These are phyloP conservation scores for Neosilurus hyrtlii DNA, from an alignment of 2,797 vertebrate genomes.

Conservation along the genomic window DNA sequence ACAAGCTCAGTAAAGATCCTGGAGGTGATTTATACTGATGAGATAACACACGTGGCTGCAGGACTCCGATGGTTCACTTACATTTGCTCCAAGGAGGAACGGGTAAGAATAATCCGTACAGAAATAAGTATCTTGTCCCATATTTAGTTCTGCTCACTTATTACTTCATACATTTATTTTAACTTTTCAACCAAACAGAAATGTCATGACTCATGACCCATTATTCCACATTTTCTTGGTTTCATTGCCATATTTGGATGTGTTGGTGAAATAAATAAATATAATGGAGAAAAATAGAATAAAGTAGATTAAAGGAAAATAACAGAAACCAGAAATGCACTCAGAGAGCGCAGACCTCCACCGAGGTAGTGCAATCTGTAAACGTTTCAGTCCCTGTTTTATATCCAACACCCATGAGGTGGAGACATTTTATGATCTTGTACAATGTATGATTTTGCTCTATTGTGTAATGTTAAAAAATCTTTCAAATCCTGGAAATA, in stretches of 20 bases:
- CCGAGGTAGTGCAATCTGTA: too few species aligned
- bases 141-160: background rate
- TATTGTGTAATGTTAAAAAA: too few species aligned
- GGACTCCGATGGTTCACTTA: slow-evolving; percentile 69
- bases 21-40: slow-evolving; percentile 67
- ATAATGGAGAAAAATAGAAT: too few species aligned
- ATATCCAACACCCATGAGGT: too few species aligned
- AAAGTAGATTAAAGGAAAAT: too few species aligned
- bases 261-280: background rate
- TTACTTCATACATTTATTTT: background rate
- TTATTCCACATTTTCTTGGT: background rate
- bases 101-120: slow-evolving; percentile 47
- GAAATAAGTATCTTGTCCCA: background rate
- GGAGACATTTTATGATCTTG: too few species aligned
- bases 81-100: slow-evolving; percentile 62
- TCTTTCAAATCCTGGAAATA: too few species aligned
- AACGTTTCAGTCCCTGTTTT: too few species aligned
- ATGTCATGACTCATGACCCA: background rate
- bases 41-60: slow-evolving; percentile 71
- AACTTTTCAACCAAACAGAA: slow-evolving; percentile 1
- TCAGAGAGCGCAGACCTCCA: too few species aligned
- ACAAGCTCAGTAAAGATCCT: slow-evolving; percentile 60
- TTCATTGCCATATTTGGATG: background rate
- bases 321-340: too few species aligned
- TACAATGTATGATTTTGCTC: too few species aligned